A percentile compares a stretch with the other conserved stretches of the same genome.
These are phyloP conservation scores for Diachasma alloeum DNA, from an alignment of 1,140 invertebrate species.

Conservation along the genomic window DNA sequence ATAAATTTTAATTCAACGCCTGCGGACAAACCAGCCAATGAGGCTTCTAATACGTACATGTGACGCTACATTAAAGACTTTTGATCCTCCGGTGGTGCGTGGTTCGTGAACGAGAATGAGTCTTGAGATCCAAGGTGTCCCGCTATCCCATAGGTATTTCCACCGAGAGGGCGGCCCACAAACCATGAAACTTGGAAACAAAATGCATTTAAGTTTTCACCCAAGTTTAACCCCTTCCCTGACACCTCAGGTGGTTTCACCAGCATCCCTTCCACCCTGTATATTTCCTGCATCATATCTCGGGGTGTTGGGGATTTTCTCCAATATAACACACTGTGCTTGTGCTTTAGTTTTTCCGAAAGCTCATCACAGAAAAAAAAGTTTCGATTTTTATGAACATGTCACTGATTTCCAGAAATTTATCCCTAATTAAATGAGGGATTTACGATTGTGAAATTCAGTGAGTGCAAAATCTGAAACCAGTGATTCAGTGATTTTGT, in stretches of 20 bases:
- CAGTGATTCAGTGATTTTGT: too few species aligned
- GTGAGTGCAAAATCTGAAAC: too few species aligned
- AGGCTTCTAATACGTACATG: neutral
- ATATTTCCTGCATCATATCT: neutral
- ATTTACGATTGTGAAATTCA: too few species aligned
- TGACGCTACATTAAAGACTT: neutral
- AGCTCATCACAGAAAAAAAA: too few species aligned
- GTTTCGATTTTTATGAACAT: too few species aligned
- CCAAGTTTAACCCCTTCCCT: neutral
- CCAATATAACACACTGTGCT: too few species aligned
- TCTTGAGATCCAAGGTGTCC: neutral
- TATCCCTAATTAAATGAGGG: too few species aligned
- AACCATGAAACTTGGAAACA: constrained; percentile 1
- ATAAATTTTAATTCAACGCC: neutral
- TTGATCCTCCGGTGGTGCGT: neutral
- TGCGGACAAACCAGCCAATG: neutral
- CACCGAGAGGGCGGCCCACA: neutral
- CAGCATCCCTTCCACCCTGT: neutral
- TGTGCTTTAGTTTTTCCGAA: too few species aligned
- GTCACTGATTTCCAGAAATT: too few species aligned
- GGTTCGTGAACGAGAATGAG: neutral
- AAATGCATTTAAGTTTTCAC: constrained; percentile 3
- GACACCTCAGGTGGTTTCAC: neutral
- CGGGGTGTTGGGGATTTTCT: too few species aligned
- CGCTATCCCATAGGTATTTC: neutral